Percentiles rank a stretch among this genome's conserved stretches.
Conservation (phyloP, 2,888 invertebrate species). For the Hermaeophaga mercurialis region DNA sequence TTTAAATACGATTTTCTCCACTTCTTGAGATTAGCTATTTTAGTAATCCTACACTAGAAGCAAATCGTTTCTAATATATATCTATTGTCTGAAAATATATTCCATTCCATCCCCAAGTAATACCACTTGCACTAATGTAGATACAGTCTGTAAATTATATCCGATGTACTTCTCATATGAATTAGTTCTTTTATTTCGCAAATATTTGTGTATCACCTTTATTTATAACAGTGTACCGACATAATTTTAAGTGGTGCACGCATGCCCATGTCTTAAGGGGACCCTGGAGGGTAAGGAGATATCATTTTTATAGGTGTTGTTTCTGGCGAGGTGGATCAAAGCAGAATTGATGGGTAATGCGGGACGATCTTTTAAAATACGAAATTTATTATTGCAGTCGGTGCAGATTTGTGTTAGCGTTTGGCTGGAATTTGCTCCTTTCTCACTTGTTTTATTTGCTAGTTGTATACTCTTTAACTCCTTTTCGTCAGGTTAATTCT, state of each 20-base stretch:
- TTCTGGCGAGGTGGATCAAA: conserved; percentile 17
- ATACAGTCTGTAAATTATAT: conserved; percentile 51
- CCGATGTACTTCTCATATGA: conserved; percentile 49
- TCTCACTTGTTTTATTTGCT: too few relatives aligned
- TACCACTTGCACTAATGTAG: neutral
- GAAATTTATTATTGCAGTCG: conserved; percentile 16
- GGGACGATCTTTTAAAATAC: conserved; percentile 10
- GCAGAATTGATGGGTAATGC: conserved; percentile 9
- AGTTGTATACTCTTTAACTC: too few relatives aligned
- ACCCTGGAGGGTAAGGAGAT: conserved; percentile 1
- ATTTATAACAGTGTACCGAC: conserved; percentile 52
- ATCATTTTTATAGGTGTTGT: conserved; percentile 23
- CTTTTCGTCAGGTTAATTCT: too few relatives aligned
- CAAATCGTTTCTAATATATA: too few relatives aligned
- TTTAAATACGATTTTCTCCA: too few relatives aligned
- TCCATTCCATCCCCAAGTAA: too few relatives aligned
- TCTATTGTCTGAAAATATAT: too few relatives aligned
- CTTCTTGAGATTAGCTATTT: too few relatives aligned
- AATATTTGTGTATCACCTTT: conserved; percentile 56
- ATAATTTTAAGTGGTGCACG: conserved; percentile 50
- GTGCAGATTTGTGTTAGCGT: conserved; percentile 18
- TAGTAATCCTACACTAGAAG: too few relatives aligned
- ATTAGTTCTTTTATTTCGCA: conserved; percentile 51
- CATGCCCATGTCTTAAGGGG: conserved; percentile 34
- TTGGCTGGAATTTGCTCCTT: too few relatives aligned